These are phyloP conservation scores for Ecdyonurus torrentis DNA, from an alignment of 2,888 invertebrate species.

Conservation along the genomic window DNA sequence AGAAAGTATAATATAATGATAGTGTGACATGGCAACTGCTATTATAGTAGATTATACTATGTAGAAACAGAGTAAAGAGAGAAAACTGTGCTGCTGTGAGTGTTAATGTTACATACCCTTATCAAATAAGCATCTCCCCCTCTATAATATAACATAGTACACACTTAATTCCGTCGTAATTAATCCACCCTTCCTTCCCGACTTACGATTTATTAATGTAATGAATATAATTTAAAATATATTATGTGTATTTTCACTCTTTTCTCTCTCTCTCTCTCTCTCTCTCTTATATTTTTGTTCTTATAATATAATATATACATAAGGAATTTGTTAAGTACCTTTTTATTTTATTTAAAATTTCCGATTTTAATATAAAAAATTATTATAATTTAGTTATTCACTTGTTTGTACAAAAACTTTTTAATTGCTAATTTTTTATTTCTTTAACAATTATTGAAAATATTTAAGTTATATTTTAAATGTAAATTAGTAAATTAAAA, in stretches of 20 bases:
- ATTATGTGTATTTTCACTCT: neutral
- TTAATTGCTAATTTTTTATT: too few species aligned
- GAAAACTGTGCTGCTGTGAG: too few species aligned
- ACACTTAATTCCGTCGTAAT: slow-evolving; percentile 2
- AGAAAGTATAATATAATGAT: neutral
- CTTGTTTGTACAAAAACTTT: too few species aligned
- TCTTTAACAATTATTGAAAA: too few species aligned
- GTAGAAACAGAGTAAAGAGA: too few species aligned
- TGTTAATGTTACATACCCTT: slow-evolving; percentile 1
- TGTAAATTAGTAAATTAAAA: too few species aligned
- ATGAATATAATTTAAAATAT: neutral
- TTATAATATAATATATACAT: neutral
- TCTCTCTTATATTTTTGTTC: neutral
- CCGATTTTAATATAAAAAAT: neutral
- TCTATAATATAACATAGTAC: neutral
- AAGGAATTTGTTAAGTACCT: neutral
- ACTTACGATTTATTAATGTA: slow-evolving; percentile 2
- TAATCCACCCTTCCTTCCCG: slow-evolving; percentile 4
- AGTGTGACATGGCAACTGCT: neutral
- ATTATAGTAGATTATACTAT: too few species aligned
- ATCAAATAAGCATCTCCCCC: slow-evolving; percentile 3
- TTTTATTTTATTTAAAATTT: too few species aligned
- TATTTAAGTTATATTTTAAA: too few species aligned
- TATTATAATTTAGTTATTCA: too few species aligned
- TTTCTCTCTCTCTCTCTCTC: neutral